Conservation (phyloP, 2,888 invertebrate species). For the Meandrusa payeni region DNA sequence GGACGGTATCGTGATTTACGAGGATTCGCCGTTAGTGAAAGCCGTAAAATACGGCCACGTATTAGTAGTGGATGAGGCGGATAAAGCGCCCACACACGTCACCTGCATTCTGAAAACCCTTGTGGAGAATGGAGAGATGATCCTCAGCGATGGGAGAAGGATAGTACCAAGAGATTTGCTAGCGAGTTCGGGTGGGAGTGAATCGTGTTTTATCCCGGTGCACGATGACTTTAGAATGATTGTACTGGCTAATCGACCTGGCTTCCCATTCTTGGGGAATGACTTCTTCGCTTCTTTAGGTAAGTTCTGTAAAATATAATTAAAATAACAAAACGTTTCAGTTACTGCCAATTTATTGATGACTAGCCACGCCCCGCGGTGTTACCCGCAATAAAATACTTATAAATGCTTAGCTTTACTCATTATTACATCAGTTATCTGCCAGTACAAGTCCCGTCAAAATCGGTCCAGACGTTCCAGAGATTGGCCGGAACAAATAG, state of each 20-base stretch:
- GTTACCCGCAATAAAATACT: too few species aligned
- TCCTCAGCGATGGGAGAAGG: slow-evolving; percentile 94
- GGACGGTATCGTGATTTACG: slow-evolving; percentile 93
- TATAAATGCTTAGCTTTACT: too few species aligned
- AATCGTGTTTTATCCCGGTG: slow-evolving; percentile 85
- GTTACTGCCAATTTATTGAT: too few species aligned
- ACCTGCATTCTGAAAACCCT: slow-evolving; percentile 97
- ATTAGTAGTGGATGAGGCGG: slow-evolving; percentile 97
- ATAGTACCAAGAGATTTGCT: slow-evolving; percentile 84
- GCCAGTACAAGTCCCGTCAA: too few species aligned
- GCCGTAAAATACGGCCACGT: slow-evolving; percentile 95
- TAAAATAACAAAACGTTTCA: too few species aligned
- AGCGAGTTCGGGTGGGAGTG: slow-evolving; percentile 60
- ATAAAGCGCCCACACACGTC: slow-evolving; percentile 98
- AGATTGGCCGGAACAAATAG: too few species aligned
- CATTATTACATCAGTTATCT: too few species aligned
- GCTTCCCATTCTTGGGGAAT: slow-evolving; percentile 98
- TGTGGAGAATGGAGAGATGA: slow-evolving; percentile 98
- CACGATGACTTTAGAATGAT: slow-evolving; percentile 96
- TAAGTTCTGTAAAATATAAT: too few species aligned
- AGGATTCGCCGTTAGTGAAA: slow-evolving; percentile 96
- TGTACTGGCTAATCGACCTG: slow-evolving; percentile 96
- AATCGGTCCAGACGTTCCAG: too few species aligned
- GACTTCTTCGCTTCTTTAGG: slow-evolving; percentile 95
- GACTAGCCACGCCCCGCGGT: too few species aligned